Evolutionary conservation across 2,888 invertebrate species (phyloP).

Genomic region (Cabera pusaria): DNA sequence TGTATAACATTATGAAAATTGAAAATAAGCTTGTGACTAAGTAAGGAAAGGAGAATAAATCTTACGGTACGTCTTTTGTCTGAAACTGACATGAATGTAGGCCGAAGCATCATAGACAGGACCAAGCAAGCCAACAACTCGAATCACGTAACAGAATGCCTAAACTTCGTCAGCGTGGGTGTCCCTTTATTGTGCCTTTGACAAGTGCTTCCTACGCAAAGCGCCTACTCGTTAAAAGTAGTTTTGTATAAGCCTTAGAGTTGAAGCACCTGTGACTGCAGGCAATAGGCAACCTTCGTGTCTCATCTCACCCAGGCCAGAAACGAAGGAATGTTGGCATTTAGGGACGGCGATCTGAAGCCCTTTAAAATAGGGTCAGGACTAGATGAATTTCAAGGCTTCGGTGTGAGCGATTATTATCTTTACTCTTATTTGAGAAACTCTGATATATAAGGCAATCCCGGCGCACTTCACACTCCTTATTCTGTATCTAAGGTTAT

Average conservation of each 20-base stretch:
- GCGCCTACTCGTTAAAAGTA: constrained; percentile 16
- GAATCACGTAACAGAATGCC: constrained; percentile 13
- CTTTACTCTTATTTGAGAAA: no score
- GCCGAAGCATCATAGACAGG: constrained; percentile 1
- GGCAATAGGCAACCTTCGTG: no score
- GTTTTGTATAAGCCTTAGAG: constrained; percentile 1
- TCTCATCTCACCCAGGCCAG: constrained; percentile 1
- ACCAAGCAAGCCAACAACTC: constrained; percentile 8
- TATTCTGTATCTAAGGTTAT: no score
- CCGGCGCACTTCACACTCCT: no score
- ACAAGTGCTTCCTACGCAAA: constrained; percentile 11
- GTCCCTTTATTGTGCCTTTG: constrained; percentile 17
- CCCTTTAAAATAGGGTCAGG: neutral
- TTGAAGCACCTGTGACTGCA: constrained; percentile 3
- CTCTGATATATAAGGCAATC: no score
- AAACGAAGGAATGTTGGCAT: constrained; percentile 1
- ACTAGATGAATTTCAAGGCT: no score
- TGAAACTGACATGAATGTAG: constrained; percentile 14
- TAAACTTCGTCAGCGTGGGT: constrained; percentile 14
- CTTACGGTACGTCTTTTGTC: constrained; percentile 17
- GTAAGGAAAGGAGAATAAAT: no score
- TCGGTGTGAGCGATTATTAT: no score
- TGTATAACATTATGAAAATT: no score
- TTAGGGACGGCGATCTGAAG: neutral
- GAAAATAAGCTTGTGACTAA: no score